phyloP scores from a whole-genome alignment of 2,113 vertebrate species.

The Smithornis capensis region DNA sequence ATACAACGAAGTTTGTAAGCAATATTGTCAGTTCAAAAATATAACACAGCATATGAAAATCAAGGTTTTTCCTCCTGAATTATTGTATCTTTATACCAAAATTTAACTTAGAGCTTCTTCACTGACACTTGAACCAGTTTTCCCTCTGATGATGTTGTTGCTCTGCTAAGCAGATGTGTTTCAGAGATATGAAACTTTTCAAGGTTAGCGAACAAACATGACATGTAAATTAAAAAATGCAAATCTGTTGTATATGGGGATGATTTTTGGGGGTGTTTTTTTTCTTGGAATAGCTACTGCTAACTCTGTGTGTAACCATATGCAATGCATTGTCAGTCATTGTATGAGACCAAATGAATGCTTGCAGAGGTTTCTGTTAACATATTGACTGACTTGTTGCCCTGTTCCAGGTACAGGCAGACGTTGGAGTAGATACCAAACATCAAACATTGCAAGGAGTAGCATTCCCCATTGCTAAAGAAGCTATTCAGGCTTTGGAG shows the following conservation, averaged over 20 bases:
- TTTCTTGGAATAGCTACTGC: neutral
- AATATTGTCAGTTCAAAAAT: neutral
- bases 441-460: conserved; percentile 94
- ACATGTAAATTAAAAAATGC: neutral
- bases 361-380: neutral
- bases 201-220: neutral
- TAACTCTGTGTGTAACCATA: neutral
- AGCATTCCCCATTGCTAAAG: conserved; percentile 88
- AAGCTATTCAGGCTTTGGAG: conserved; percentile 87
- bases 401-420: conserved; percentile 84
- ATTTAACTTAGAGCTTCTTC: neutral
- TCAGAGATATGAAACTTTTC: neutral
- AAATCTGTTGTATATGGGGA: neutral
- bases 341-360: neutral
- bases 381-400: neutral
- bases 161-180: neutral
- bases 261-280: neutral
- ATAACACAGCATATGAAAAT: neutral
- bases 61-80: neutral
- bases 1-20: neutral
- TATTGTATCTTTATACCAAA: neutral
- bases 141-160: neutral
- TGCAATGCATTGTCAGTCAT: neutral
- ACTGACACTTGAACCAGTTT: neutral
- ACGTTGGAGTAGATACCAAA: conserved; percentile 90